Evolutionary conservation across 2,797 vertebrate species (phyloP).

Genomic region (Characodon lateralis): DNA sequence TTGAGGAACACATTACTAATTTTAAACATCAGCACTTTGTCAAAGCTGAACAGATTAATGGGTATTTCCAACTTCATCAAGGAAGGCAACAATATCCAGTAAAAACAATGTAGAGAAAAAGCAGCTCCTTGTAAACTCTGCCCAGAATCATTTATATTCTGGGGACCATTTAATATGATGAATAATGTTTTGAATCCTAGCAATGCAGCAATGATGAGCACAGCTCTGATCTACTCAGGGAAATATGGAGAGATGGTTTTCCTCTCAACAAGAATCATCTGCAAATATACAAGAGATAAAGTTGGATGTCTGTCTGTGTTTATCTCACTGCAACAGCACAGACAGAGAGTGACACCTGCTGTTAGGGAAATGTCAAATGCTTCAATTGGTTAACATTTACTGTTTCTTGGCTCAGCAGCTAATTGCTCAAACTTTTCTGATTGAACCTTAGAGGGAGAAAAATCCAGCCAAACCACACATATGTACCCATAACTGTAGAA

Average conservation of each 20-base stretch:
- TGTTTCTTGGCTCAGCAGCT: neutral
- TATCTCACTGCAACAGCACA: neutral
- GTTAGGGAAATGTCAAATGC: conserved; percentile 34
- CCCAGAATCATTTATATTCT: neutral
- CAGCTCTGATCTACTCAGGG: neutral
- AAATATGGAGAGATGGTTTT: neutral
- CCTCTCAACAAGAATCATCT: neutral
- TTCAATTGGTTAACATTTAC: conserved; percentile 2
- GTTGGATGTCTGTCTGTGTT: neutral
- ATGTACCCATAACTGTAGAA: too few relatives aligned
- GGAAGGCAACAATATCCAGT: neutral
- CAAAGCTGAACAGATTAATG: neutral
- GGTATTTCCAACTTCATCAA: neutral
- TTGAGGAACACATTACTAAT: neutral
- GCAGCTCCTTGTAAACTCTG: neutral
- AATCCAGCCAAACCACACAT: neutral
- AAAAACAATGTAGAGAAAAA: neutral
- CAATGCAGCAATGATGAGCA: neutral
- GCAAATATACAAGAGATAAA: neutral
- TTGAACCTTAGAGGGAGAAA: neutral
- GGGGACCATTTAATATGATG: neutral
- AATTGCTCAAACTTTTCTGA: neutral
- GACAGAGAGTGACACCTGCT: conserved; percentile 64
- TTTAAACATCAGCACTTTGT: neutral
- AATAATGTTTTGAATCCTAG: neutral